phyloP scores from a whole-genome alignment of 2,797 vertebrate species.

The Anguilla marmorata region DNA sequence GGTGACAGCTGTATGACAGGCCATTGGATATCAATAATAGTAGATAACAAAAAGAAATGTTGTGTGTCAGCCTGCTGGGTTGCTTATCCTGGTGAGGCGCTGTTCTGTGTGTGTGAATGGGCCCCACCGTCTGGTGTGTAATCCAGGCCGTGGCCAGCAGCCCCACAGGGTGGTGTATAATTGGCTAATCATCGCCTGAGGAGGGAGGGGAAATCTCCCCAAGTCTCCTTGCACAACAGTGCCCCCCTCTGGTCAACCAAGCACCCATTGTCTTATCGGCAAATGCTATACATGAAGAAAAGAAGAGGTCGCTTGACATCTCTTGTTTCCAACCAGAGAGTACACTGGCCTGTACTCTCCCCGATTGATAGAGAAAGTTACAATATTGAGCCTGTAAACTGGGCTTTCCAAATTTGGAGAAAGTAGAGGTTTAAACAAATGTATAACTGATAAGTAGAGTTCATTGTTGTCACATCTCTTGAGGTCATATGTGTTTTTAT shows the following conservation, averaged over 20 bases:
- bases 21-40: neutral
- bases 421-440: neutral
- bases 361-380: neutral
- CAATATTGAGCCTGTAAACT: neutral
- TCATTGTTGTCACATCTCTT: neutral
- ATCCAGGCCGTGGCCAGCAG: neutral
- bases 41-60: neutral
- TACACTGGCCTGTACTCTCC: neutral
- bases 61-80: neutral
- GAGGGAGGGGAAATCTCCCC: neutral
- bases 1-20: neutral
- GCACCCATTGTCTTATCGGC: neutral
- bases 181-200: neutral
- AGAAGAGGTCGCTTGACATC: neutral
- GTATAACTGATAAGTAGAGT: neutral
- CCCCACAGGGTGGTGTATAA: neutral
- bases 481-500: conserved; percentile 2
- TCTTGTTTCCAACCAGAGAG: neutral
- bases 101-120: neutral
- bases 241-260: neutral
- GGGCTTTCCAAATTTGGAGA: too few relatives aligned
- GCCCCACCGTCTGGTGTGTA: neutral
- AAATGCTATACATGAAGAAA: neutral
- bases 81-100: neutral
- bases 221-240: neutral